Evolutionary conservation across 2,888 invertebrate genomes (phyloP), one percentile per base, ranked within the genome.

Genomic region (Tethea ocularis): DNA sequence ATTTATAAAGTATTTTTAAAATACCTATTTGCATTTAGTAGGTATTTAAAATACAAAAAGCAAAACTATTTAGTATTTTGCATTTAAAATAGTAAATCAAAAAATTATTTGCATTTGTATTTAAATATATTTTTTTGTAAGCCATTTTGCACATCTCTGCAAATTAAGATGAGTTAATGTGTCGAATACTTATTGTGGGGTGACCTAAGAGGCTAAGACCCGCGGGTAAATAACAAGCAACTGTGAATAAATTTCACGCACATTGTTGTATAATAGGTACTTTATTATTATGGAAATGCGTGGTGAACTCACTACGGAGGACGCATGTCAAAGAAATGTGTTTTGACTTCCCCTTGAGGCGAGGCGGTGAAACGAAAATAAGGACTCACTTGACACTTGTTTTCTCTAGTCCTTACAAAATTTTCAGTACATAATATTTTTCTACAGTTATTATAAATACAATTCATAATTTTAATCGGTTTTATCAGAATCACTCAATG

Each of bases 181-280:
- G 20, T 22, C 15, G 33, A 54, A 20, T 54, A 33, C 22, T 2
- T 20, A 54, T 36, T 61, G 59, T 57, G 59, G 26, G 59, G 61
- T 62, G 69, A 76, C 76, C 72, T 65, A 67, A 69, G 64, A 60
- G 64, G 62, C n/a, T n/a, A n/a, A n/a, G n/a, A n/a, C 58, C 59
- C 58, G 62, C 63, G 63, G 72, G 74, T 68, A 65, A 70, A 74
- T 76, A 76, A 78, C 69, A 70, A 69, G 66, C 69, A 70, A 74
- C 74, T 69, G 69, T 74, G 77, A 82, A 84, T 84, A 82, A 75
- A 78, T 81, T 80, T 77, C 63, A 77, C 74, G 73, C 75, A 73
- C 68, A 72, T 74, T 69, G 67, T 75, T 76, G 68, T 67, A 68
- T 70, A 63, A 63, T 67, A n/a, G n/a, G n/a, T n/a, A 51, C 57